Evolutionary conservation across 92 coral and sea anemone genomes (phyloP), one percentile per base, ranked within the genome.

Genomic region (Montipora capitata): DNA sequence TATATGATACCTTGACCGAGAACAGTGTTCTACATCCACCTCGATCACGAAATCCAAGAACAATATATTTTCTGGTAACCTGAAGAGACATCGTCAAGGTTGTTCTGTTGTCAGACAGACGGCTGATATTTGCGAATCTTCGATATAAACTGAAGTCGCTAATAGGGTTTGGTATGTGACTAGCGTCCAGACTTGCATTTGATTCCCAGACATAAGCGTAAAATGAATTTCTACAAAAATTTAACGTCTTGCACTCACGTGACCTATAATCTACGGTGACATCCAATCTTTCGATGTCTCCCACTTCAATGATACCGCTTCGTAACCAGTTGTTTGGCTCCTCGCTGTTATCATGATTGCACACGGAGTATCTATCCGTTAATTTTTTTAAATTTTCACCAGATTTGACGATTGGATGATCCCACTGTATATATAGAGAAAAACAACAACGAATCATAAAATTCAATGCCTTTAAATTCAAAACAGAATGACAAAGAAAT

Each of bases 1-100:
- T 83, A 70, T 87, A 27, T 1, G 35, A 1, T 1, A 27, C 35
- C 35, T 27, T 27, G 35, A 27, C 2, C 1, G 35, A 27, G 8
- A 57, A 76, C 3, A 96, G 51, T 4, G 63, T 72, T 43, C 79
- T 68, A 45, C 99, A 96, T 0, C 74, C 87, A 3, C 97, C 99
- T 91, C 81, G 88, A 70, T 94, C 94, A 35, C 73, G 87, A 77
- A 20, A 27, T 27, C 35, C 35, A 27, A 27, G 35, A 27, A 1
- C 35, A 27, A 27, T 27, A 27, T 27, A 27, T 27, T 1, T 27
- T 1, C 35, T 27, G 0, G 35, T 27, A 27, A 27, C 35, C 35
- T 27, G 35, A 27, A 94, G 27, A 15, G 84, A 69, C 0, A 78
- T 40, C 1, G 57, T 12, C 9, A 4, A 16, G 5, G 13, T 73